These are phyloP conservation scores for Virgularia gustaviana DNA, from an alignment of 92 coral and sea anemone genomes.

Conservation along the genomic window DNA sequence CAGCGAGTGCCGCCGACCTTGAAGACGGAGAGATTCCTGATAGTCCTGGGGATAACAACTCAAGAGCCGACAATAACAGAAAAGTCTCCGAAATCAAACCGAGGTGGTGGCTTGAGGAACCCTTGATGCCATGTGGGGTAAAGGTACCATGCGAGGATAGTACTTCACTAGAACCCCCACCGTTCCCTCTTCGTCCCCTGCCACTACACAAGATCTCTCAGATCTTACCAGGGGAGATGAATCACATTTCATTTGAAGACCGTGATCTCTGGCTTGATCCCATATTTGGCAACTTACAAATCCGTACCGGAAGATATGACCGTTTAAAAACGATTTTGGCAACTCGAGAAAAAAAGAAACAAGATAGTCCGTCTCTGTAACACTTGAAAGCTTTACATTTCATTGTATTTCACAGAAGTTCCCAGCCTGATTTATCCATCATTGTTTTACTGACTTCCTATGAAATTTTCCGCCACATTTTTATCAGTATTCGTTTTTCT, in stretches of 20 bases:
- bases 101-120: conserved; percentile 88
- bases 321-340: conserved; percentile 69
- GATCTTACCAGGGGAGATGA: conserved; percentile 33
- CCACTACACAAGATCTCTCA: conserved; percentile 81
- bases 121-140: conserved; percentile 42
- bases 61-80: conserved; percentile 10
- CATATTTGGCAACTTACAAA: conserved; percentile 87
- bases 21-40: conserved; percentile 55
- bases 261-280: conserved; percentile 96
- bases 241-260: conserved; percentile 74
- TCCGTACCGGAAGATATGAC: conserved; percentile 87
- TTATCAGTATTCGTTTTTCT: too few species aligned
- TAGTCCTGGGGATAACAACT: conserved; percentile 31
- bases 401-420: too few species aligned
- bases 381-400: too few species aligned
- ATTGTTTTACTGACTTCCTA: too few species aligned
- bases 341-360: conserved; percentile 12
- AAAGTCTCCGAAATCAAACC: conserved; percentile 29
- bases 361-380: background rate
- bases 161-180: conserved; percentile 69
- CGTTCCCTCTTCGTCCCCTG: conserved; percentile 67
- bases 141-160: too few species aligned
- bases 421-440: too few species aligned
- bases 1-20: conserved; percentile 21
- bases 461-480: too few species aligned